These are phyloP conservation scores for Campaea margaritaria DNA, from an alignment of 2,888 invertebrate species.

Conservation along the genomic window DNA sequence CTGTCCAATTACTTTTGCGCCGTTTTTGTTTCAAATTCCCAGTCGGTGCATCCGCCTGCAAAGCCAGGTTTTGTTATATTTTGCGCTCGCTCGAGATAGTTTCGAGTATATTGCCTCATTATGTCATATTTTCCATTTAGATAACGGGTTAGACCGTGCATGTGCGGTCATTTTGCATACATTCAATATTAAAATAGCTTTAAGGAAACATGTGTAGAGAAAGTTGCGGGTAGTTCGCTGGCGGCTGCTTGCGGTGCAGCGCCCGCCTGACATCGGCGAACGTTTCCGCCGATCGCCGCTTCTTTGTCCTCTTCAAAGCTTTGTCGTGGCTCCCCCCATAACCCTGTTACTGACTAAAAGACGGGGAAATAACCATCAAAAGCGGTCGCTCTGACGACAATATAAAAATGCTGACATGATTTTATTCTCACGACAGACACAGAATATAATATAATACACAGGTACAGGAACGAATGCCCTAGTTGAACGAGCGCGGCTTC, in stretches of 20 bases:
- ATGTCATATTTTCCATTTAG: constrained; percentile 7
- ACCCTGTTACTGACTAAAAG: constrained; percentile 44
- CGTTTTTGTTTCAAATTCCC: too few species aligned
- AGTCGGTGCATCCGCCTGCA: too few species aligned
- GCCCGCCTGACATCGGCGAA: background rate
- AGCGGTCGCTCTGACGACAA: background rate
- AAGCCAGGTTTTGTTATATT: background rate
- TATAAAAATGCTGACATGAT: background rate
- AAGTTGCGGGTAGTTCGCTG: background rate
- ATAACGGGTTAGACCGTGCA: background rate
- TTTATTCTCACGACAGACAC: background rate
- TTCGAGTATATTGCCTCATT: background rate
- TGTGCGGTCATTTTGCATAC: constrained; percentile 2
- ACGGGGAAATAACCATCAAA: constrained; percentile 36
- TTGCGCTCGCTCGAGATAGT: background rate
- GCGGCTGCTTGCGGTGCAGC: background rate
- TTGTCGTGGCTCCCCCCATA: constrained; percentile 38
- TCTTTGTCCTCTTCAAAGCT: constrained; percentile 27
- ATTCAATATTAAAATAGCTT: background rate
- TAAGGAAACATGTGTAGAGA: background rate
- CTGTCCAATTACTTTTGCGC: background rate
- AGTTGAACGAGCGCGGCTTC: too few species aligned
- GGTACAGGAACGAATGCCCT: too few species aligned
- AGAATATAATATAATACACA: too few species aligned
- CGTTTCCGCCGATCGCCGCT: background rate